Percentiles rank a stretch among this genome's conserved stretches.
Conservation (phyloP, 2,797 vertebrate species). For the Gambusia yucatana region DNA sequence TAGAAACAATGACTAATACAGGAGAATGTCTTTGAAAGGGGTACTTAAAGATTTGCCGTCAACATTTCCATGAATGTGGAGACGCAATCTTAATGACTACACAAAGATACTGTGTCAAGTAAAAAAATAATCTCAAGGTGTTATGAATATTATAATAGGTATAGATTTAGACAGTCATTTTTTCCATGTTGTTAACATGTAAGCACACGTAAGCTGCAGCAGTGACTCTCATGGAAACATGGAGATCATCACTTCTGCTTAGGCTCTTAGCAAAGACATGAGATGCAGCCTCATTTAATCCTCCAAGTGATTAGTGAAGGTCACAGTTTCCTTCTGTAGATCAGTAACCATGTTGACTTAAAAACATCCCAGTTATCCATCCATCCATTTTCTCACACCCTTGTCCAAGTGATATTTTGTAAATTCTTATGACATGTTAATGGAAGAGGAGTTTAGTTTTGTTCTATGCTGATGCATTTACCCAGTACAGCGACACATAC, state of each 20-base stretch:
- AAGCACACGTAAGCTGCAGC: constrained; percentile 31
- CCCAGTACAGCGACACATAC: constrained; percentile 40
- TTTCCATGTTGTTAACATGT: constrained; percentile 45
- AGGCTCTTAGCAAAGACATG: constrained; percentile 71
- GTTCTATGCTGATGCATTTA: constrained; percentile 44
- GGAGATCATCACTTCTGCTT: constrained; percentile 51
- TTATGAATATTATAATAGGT: constrained; percentile 13
- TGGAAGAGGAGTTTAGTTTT: constrained; percentile 39
- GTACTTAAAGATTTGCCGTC: constrained; percentile 3
- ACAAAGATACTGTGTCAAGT: constrained; percentile 20
- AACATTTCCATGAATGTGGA: constrained; percentile 37
- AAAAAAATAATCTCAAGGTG: constrained; percentile 5
- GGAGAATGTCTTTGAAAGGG: constrained; percentile 2
- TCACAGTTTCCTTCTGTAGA: constrained; percentile 48
- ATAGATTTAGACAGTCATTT: background rate
- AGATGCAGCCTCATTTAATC: constrained; percentile 57
- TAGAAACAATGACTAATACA: constrained; percentile 12
- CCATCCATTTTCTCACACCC: too few species aligned
- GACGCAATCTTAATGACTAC: constrained; percentile 24
- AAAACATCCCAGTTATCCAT: constrained; percentile 14
- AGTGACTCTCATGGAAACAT: constrained; percentile 47
- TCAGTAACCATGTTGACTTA: constrained; percentile 27
- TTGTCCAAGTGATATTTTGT: constrained; percentile 29
- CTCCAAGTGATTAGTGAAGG: constrained; percentile 64
- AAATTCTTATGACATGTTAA: constrained; percentile 38